These are phyloP conservation scores for Cylloceria caligata DNA, from an alignment of 2,888 invertebrate genomes.

Conservation along the genomic window DNA sequence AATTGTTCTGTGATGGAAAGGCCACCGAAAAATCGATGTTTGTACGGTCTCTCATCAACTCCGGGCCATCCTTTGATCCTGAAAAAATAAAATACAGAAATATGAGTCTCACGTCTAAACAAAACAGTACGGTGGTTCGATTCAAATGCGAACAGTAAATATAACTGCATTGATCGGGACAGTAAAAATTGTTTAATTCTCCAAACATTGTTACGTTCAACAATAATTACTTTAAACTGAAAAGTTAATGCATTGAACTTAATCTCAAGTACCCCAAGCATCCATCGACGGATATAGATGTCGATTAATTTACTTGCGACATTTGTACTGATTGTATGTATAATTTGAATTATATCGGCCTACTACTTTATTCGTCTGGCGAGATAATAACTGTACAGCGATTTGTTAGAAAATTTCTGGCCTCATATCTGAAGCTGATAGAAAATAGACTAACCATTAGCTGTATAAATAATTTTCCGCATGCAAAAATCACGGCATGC, in stretches of 20 bases:
- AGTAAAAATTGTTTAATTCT: background rate
- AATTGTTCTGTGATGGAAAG: background rate
- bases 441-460: background rate
- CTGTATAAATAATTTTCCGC: background rate
- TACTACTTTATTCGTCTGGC: background rate
- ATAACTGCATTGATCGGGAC: background rate
- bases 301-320: background rate
- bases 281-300: background rate
- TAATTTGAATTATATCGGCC: background rate
- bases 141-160: background rate
- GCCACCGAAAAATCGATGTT: background rate
- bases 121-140: background rate
- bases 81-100: slow-evolving; percentile 16
- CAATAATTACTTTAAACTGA: background rate
- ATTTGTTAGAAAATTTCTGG: slow-evolving; percentile 1
- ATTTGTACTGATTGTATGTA: background rate
- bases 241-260: background rate
- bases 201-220: background rate
- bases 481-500: background rate
- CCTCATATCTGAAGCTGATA: background rate
- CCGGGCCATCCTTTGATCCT: slow-evolving; percentile 39
- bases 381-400: slow-evolving; percentile 4
- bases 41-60: background rate
- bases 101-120: background rate
- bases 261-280: too few relatives aligned